Evolutionary conservation across 2,797 vertebrate species (phyloP).

Genomic region (Sebastes goodei): DNA sequence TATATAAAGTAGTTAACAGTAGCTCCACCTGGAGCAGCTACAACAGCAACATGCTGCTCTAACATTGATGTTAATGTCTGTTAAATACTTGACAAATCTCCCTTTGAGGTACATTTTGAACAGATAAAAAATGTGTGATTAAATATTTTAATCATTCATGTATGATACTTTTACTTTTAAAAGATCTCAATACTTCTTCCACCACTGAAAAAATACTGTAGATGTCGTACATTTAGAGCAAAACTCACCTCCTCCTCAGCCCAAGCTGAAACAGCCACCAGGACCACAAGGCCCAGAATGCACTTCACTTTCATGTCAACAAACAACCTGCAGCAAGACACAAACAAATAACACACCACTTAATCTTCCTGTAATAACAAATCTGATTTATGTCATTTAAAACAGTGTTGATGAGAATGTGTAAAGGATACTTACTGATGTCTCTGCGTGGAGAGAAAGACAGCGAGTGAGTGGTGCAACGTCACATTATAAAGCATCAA

Average conservation of each 20-base stretch:
- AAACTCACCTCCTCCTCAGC: conserved; percentile 38
- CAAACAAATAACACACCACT: neutral
- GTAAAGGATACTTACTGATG: neutral
- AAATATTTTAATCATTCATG: too few species aligned
- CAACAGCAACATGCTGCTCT: too few species aligned
- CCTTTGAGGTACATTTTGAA: too few species aligned
- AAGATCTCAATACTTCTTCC: too few species aligned
- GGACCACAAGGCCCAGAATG: conserved; percentile 48
- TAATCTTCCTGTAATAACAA: neutral
- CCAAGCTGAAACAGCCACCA: conserved; percentile 29
- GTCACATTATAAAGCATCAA: conserved; percentile 4
- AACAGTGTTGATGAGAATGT: neutral
- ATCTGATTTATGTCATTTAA: neutral
- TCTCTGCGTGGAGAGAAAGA: neutral
- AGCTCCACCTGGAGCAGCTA: too few species aligned
- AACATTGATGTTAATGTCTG: too few species aligned
- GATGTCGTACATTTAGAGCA: neutral
- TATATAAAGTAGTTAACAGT: too few species aligned
- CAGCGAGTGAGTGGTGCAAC: rapidly evolving
- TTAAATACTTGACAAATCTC: too few species aligned
- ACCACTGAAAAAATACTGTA: too few species aligned
- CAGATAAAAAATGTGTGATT: too few species aligned
- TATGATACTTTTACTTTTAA: too few species aligned
- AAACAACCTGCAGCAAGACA: conserved; percentile 17
- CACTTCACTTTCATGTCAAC: conserved; percentile 52